phyloP scores from a whole-genome alignment of 2,113 vertebrate species.

The Lophochroa leadbeateri region DNA sequence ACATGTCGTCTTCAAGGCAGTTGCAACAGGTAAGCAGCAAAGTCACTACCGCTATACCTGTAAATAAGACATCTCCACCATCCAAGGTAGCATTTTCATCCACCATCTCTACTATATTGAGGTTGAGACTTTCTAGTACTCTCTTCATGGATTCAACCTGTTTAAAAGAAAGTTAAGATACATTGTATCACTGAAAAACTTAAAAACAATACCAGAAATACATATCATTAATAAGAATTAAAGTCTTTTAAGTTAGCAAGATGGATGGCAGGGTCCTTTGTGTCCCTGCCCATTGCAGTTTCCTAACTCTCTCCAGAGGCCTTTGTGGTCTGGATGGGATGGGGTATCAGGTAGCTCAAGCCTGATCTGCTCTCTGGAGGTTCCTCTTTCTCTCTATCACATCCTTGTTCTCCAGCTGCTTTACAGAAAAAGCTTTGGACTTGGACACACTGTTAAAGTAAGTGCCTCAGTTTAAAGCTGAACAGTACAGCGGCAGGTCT shows the following conservation, averaged over 20 bases:
- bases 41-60: conserved; percentile 77
- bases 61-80: conserved; percentile 96
- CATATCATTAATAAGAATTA: background rate
- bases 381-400: background rate
- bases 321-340: background rate
- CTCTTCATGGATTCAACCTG: conserved; percentile 88
- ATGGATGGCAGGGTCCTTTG: background rate
- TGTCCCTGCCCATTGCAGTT: background rate
- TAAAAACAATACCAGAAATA: background rate
- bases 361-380: background rate
- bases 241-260: background rate
- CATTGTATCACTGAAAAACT: background rate
- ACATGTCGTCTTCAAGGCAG: background rate
- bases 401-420: background rate
- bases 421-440: background rate
- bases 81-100: conserved; percentile 93
- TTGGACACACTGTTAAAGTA: background rate
- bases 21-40: background rate
- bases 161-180: conserved; percentile 50
- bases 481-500: background rate
- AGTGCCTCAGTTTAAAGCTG: background rate
- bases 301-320: background rate
- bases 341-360: background rate
- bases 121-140: conserved; percentile 83
- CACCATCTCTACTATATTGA: conserved; percentile 94